A percentile compares a stretch with the other conserved stretches of the same genome.
Evolutionary conservation across 1,140 invertebrate genomes (phyloP).

Genomic region (Drosophila erecta): DNA sequence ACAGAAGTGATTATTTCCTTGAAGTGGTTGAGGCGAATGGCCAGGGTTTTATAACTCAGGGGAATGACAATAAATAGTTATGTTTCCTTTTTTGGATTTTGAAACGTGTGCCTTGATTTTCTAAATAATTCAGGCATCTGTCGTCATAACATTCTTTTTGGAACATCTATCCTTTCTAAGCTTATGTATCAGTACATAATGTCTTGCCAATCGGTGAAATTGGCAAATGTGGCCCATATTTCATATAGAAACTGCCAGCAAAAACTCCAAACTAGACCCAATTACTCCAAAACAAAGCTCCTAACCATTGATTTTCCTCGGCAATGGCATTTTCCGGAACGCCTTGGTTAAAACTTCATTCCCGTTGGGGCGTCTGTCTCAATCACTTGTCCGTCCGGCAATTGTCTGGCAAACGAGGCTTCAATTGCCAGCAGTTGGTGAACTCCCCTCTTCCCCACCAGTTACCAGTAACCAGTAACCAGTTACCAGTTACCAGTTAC

Average conservation of each 20-base stretch:
- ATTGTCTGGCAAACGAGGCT: slow-evolving; percentile 44
- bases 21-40: background rate
- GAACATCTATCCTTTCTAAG: too few relatives aligned
- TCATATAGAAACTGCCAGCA: background rate
- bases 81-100: background rate
- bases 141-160: too few relatives aligned
- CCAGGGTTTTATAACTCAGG: background rate
- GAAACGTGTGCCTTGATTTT: background rate
- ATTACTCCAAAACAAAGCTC: background rate
- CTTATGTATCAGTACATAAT: too few relatives aligned
- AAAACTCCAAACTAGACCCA: slow-evolving; percentile 1
- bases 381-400: slow-evolving; percentile 46
- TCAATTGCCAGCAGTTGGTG: slow-evolving; percentile 36
- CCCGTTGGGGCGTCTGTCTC: slow-evolving; percentile 16
- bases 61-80: background rate
- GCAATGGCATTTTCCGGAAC: slow-evolving; percentile 19
- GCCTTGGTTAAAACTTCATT: slow-evolving; percentile 42
- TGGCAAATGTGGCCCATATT: background rate
- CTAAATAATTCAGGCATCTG: too few relatives aligned
- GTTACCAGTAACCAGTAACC: background rate
- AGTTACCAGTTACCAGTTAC: background rate
- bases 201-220: too few relatives aligned
- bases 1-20: slow-evolving; percentile 1
- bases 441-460: background rate
- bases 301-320: slow-evolving; percentile 27